Base-by-base conservation (phyloP, 2,113 vertebrate species). In the Okapia johnstoni region DNA sequence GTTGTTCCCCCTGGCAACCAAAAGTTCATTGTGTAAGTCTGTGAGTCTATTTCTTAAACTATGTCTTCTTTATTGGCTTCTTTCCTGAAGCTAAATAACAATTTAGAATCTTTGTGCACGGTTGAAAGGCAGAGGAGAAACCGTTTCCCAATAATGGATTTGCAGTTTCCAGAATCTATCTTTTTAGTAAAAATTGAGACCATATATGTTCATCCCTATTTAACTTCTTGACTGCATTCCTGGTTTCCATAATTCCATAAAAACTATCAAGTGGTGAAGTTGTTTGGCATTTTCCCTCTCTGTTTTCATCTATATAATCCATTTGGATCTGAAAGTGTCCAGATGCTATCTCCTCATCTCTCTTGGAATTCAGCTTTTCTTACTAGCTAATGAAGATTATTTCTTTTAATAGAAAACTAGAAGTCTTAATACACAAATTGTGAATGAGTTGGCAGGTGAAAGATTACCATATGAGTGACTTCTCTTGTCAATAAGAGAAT, bases 51-150 rank as follows among this genome's bases (percentile, higher is more conserved):
- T 76, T 73, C 36, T 73, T 79, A 90, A 79, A 48, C 25, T 2
- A 30, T 80, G 10, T 76, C 26, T 63, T 87, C 19, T 58, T 94
- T 81, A 54, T 36, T 52, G 26, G 7, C 90, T 93, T 91, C 28
- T 90, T 93, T 90, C n/a, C 60, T 93, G 28, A 94, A 50, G 26
- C 17, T 73, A 73, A 95, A 76, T 63, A 96, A 79, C 28, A 94
- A 80, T 40, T 19, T 73, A 83, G 43, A 57, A 80, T 73, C 57
- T 85, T 48, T 58, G 14, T 76, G 1, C 52, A 7, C 14, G 8
- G 61, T 19, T 70, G 14, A 92, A 93, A 86, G 28, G 19, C n/a
- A 70, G 13, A 23, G n/a, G 55, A 86, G 14, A 90, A 94, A 40
- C 84, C 2, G 61, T 93, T 96, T 94, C 19, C 84, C 95, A 93